Evolutionary conservation across 2,113 vertebrate genomes (phyloP), one percentile per base, ranked within the genome.

Genomic region (Coreoperca whiteheadi): DNA sequence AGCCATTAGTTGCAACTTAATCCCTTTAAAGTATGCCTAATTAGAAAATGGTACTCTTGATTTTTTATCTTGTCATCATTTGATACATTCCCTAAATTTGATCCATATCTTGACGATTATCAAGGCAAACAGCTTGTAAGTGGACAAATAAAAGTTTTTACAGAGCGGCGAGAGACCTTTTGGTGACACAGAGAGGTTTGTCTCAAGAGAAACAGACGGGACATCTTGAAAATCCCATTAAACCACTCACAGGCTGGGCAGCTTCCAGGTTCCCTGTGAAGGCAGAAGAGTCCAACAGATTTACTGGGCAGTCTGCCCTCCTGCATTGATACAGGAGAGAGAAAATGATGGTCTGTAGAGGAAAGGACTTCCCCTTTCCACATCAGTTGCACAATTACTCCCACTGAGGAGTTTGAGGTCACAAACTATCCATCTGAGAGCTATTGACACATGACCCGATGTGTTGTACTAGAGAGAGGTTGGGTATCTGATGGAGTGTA

Each of bases 351-450:
- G 18, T 81, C 51, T 66, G 65, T 50, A 56, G 74, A 75, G 74
- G 80, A 81, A 79, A 81, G 43, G 71, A 87, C 68, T 88, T 78
- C 64, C 77, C 81, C 39, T 74, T 65, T 89, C 76, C 75, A 82
- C 83, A 87, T 90, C 82, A 85, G 53, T 70, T 76, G 65, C 50
- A 83, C 86, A 84, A 84, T 93, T 91, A 85, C 89, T 90, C 88
- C 85, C 82, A 56, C 51, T 77, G 75, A 90, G 83, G 39, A 71
- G 73, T 83, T 41, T 70, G 79, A 80, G 78, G 78, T 79, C 54
- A 15, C 53, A 78, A 78, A 89, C 81, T 76, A 87, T 92, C 86
- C 60, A 86, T 87, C 84, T 82, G 65, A 85, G 70, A 64, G 48
- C 75, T 80, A 88, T 77, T 65, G 91, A 92, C 43, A 63, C 86